phyloP scores from a whole-genome alignment of 2,888 invertebrate species.

The Rhagium mordax region DNA sequence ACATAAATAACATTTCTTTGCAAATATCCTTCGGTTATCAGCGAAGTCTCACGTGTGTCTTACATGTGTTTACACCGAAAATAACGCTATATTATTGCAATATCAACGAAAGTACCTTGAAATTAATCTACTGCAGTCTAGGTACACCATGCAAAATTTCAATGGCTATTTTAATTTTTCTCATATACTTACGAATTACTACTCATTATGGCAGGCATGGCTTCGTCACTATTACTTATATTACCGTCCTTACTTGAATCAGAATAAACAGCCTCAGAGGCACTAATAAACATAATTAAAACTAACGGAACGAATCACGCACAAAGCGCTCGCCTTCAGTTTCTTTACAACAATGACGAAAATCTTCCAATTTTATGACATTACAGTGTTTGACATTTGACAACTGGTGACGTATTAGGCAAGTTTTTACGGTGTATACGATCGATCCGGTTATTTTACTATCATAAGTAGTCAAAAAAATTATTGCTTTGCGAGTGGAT shows the following conservation, averaged over 20 bases:
- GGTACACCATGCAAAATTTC: not conserved
- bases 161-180: not conserved
- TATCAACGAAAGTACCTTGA: not conserved
- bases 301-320: constrained; percentile 48
- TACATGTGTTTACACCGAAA: not conserved
- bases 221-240: constrained; percentile 64
- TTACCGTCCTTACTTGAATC: constrained; percentile 65
- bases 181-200: constrained; percentile 68
- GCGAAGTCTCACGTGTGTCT: not conserved
- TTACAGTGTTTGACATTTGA: constrained; percentile 16
- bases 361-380: constrained; percentile 36
- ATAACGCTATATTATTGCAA: not conserved
- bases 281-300: constrained; percentile 71
- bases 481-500: too few species aligned
- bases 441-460: not conserved
- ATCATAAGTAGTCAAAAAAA: too few species aligned
- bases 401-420: constrained; percentile 5
- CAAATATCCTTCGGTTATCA: not conserved
- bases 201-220: constrained; percentile 69
- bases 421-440: not conserved
- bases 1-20: not conserved
- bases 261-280: constrained; percentile 67
- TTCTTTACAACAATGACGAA: constrained; percentile 41
- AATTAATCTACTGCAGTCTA: not conserved
- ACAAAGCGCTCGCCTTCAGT: constrained; percentile 27